A percentile compares a stretch with the other conserved stretches of the same genome.
Evolutionary conservation across 2,797 vertebrate species (phyloP).

Genomic region (Champsocephalus gunnari): DNA sequence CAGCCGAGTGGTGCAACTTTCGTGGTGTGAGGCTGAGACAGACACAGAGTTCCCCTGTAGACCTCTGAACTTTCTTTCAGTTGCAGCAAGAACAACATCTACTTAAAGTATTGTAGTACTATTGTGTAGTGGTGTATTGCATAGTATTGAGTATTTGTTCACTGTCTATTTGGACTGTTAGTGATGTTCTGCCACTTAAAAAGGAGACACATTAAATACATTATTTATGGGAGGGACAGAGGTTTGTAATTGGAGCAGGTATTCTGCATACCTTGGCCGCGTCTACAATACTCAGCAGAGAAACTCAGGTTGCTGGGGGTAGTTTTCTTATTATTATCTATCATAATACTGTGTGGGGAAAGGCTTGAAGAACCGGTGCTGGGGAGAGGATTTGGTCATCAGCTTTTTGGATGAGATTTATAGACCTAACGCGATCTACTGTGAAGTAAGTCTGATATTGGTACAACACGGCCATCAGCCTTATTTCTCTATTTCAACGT

Average conservation of each 20-base stretch:
- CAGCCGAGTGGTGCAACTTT: not conserved
- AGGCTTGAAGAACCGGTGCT: not conserved
- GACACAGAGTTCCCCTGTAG: not conserved
- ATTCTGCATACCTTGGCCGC: slow-evolving; percentile 43
- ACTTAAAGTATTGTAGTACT: not conserved
- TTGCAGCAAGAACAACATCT: not conserved
- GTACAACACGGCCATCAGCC: accelerated
- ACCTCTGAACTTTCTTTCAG: not conserved
- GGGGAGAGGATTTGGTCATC: not conserved
- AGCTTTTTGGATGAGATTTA: not conserved
- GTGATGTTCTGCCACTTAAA: not conserved
- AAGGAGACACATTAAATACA: not conserved
- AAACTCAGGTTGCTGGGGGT: not conserved
- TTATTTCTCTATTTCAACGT: not conserved
- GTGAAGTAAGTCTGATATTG: slow-evolving; percentile 56
- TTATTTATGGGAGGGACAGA: slow-evolving; percentile 16
- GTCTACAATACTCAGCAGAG: slow-evolving; percentile 11
- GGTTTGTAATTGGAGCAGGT: slow-evolving; percentile 33
- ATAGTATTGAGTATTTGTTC: too few relatives aligned
- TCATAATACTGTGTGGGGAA: not conserved
- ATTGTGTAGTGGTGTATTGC: not conserved
- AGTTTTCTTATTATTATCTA: not conserved
- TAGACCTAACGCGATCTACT: not conserved
- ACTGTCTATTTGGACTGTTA: not conserved
- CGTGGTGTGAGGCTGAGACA: not conserved